Evolutionary conservation across 1,140 invertebrate genomes (phyloP).

Genomic region (Brachionus angularis): DNA sequence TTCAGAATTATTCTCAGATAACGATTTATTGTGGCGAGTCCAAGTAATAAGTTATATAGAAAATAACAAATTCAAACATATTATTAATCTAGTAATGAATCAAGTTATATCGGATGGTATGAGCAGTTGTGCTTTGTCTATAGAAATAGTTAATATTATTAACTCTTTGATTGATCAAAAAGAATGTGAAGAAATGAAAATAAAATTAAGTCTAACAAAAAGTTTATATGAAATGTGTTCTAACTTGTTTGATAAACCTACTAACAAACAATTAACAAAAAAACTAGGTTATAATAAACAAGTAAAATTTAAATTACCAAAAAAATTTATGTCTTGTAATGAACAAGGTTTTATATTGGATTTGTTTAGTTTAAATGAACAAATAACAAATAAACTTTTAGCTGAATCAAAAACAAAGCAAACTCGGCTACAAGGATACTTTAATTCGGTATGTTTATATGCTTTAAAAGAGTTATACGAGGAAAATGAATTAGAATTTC

Average conservation of each 20-base stretch:
- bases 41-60: slow-evolving; percentile 11
- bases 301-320: background rate
- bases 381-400: background rate
- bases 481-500: slow-evolving; percentile 8
- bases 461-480: background rate
- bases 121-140: background rate
- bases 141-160: slow-evolving; percentile 26
- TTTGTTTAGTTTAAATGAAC: background rate
- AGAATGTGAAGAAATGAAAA: slow-evolving; percentile 28
- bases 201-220: background rate
- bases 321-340: slow-evolving; percentile 10
- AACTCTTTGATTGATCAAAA: slow-evolving; percentile 1
- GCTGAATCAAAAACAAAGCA: background rate
- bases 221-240: background rate
- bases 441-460: slow-evolving; percentile 6
- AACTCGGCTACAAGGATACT: background rate
- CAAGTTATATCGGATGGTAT: slow-evolving; percentile 30
- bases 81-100: background rate
- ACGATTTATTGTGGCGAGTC: background rate
- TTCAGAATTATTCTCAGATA: background rate
- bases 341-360: slow-evolving; percentile 1
- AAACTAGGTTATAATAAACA: background rate
- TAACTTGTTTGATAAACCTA: background rate
- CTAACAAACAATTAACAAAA: background rate
- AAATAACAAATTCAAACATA: background rate